These are phyloP conservation scores for Peromyscus eremicus DNA, from an alignment of 2,797 vertebrate species.

Conservation along the genomic window DNA sequence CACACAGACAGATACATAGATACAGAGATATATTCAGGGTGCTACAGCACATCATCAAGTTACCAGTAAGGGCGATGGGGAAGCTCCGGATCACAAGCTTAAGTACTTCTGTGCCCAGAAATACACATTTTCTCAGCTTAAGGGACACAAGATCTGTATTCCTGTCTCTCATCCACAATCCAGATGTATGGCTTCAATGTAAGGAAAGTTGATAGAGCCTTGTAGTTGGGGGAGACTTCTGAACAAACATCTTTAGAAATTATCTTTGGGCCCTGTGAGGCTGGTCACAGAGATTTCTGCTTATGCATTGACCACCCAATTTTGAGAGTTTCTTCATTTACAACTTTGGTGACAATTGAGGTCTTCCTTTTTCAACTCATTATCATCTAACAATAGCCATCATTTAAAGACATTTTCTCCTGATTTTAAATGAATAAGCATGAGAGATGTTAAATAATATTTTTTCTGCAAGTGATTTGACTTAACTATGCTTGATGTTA, in stretches of 20 bases:
- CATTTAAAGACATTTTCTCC: neutral
- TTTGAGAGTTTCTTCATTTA: neutral
- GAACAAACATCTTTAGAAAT: neutral
- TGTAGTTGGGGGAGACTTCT: neutral
- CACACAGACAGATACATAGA: neutral
- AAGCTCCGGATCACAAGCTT: neutral
- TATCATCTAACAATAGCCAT: neutral
- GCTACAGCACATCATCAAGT: neutral
- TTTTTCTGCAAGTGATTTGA: neutral
- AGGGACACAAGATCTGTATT: neutral
- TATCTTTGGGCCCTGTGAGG: neutral
- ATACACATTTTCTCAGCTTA: neutral
- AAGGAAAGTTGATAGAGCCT: neutral
- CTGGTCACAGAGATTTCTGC: neutral
- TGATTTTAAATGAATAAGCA: neutral
- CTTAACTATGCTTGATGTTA: neutral
- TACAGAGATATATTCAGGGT: neutral
- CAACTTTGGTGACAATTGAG: neutral
- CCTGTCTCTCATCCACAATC: neutral
- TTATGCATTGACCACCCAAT: neutral
- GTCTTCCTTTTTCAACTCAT: neutral
- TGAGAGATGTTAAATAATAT: neutral
- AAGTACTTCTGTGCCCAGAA: neutral
- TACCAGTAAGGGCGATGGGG: neutral
- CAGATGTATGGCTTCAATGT: neutral